These are phyloP conservation scores for Typhlichthys subterraneus DNA, from an alignment of 2,797 vertebrate genomes.

Conservation along the genomic window DNA sequence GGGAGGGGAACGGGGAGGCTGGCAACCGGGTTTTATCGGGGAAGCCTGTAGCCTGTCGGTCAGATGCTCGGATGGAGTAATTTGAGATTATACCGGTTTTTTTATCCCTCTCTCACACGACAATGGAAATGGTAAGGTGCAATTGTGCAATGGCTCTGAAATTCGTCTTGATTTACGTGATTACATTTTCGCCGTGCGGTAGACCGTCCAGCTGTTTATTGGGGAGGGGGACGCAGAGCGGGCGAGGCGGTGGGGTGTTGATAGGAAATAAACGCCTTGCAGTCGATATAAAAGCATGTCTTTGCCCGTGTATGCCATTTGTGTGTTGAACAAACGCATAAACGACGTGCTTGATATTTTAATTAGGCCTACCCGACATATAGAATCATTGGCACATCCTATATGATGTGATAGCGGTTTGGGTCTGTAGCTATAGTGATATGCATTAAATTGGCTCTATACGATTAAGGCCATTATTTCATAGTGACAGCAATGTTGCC, in stretches of 20 bases:
- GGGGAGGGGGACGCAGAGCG: slow-evolving; percentile 50
- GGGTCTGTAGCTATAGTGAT: slow-evolving; percentile 23
- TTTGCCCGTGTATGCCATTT: background rate
- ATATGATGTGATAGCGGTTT: slow-evolving; percentile 52
- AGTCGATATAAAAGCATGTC: slow-evolving; percentile 30
- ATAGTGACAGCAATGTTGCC: slow-evolving; percentile 3
- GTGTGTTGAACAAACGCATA: background rate
- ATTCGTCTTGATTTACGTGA: background rate
- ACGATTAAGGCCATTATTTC: slow-evolving; percentile 16
- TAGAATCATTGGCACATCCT: slow-evolving; percentile 67
- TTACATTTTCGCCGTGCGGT: slow-evolving; percentile 28
- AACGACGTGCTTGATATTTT: slow-evolving; percentile 22
- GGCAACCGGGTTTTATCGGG: slow-evolving; percentile 71
- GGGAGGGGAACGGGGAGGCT: slow-evolving; percentile 69
- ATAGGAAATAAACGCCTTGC: slow-evolving; percentile 60
- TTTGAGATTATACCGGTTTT: slow-evolving; percentile 44
- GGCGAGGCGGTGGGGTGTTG: slow-evolving; percentile 54
- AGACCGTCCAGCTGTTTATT: slow-evolving; percentile 73
- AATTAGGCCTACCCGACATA: slow-evolving; percentile 57
- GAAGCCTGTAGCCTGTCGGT: slow-evolving; percentile 67
- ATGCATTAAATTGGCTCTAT: slow-evolving; percentile 9
- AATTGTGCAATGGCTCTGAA: background rate
- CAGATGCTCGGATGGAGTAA: slow-evolving; percentile 67
- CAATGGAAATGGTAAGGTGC: slow-evolving; percentile 77
- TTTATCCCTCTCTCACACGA: slow-evolving; percentile 46